Percentiles rank a stretch among this genome's conserved stretches.
These are phyloP conservation scores for Oophaga pumilio DNA, from an alignment of 2,113 vertebrate species.

Conservation along the genomic window DNA sequence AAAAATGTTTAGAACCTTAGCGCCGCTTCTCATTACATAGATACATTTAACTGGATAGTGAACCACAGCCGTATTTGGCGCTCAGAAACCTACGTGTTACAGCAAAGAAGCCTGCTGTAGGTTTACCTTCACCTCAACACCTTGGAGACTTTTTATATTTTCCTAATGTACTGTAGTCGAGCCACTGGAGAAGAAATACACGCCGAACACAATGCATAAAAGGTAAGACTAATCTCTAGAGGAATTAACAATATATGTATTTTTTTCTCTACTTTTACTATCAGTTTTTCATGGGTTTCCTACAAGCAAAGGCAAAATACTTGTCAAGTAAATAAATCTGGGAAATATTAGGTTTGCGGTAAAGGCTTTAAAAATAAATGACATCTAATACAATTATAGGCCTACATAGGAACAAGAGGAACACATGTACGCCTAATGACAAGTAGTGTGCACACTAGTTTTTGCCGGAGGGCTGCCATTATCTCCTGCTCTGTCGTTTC, in stretches of 20 bases:
- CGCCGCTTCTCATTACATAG: too few relatives aligned
- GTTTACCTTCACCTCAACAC: neutral
- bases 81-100: neutral
- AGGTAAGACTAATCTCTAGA: neutral
- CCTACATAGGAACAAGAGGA: conserved; percentile 35
- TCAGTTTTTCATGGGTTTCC: too few relatives aligned
- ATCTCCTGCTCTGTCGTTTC: conserved; percentile 37
- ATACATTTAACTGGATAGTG: neutral
- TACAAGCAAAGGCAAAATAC: conserved; percentile 10
- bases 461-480: conserved; percentile 51
- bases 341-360: conserved; percentile 39
- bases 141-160: neutral
- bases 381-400: conserved; percentile 46
- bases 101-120: too few relatives aligned
- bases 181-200: neutral
- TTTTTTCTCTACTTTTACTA: neutral
- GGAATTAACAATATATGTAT: conserved; percentile 26
- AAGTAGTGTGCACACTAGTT: conserved; percentile 36
- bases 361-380: conserved; percentile 51
- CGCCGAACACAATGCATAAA: neutral
- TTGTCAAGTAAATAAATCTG: conserved; percentile 32
- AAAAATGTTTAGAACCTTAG: too few relatives aligned
- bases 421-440: conserved; percentile 36
- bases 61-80: neutral
- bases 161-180: neutral